These are phyloP conservation scores for Tympanuchus pallidicinctus DNA, from an alignment of 2,113 vertebrate species.

Conservation along the genomic window DNA sequence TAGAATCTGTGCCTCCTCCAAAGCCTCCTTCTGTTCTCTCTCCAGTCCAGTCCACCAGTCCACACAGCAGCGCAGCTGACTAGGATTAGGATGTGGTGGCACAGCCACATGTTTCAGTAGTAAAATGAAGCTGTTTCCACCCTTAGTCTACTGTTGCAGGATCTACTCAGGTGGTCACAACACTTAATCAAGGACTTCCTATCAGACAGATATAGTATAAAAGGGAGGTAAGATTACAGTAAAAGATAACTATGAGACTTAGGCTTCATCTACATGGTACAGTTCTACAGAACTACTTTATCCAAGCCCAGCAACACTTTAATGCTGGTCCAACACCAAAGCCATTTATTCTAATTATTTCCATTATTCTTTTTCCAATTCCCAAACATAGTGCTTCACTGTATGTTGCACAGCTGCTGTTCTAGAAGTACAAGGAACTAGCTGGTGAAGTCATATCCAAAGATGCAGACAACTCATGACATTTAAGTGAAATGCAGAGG, in stretches of 20 bases:
- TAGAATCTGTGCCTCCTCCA: not conserved
- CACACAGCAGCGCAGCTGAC: not conserved
- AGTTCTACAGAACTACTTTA: not conserved
- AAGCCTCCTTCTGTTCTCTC: not conserved
- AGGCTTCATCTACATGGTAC: not conserved
- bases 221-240: not conserved
- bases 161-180: not conserved
- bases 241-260: not conserved
- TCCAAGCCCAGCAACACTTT: not conserved
- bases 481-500: not conserved
- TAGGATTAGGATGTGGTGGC: not conserved
- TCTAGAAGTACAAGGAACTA: not conserved
- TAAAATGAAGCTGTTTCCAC: not conserved
- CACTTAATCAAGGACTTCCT: not conserved
- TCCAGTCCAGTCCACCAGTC: not conserved
- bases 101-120: not conserved
- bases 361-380: not conserved
- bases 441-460: not conserved
- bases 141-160: not conserved
- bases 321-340: accelerated
- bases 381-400: accelerated
- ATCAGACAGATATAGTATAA: not conserved
- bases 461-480: not conserved
- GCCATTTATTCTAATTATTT: not conserved
- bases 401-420: not conserved